Evolutionary conservation across 2,888 invertebrate genomes (phyloP), one percentile per base, ranked within the genome.

Genomic region (Stenodema calcarata): DNA sequence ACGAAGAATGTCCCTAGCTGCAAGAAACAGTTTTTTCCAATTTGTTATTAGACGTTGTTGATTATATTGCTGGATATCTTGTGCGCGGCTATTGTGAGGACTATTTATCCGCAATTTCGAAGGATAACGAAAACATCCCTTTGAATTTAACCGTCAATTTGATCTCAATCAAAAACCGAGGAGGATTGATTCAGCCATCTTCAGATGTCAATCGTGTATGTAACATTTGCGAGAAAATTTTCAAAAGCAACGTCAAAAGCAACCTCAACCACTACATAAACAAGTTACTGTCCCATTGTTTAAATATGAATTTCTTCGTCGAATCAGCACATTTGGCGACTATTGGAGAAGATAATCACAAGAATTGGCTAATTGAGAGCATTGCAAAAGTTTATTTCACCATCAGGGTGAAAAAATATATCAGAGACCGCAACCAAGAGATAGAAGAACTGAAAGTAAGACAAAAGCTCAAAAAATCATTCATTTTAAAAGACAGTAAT

Each of bases 161-260:
- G 30, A 30, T 85, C 50, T 85, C 75, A 44, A 79, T 50, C 1
- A 79, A 79, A 79, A 79, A 44, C 47, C 47, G 76, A 47, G 73
- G 87, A 75, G 87, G 73, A 3, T 73, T 87, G 75, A 73, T 82
- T 4, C 87, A 87, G 75, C 87, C 75, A 27, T 82, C 87, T 42
- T 47, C 44, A 11, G 73, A 87, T 75, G 54, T 87, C 44, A 73
- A 16, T 50, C 73, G 44, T 16, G 73, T 73, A 73, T 82, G 50
- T 47, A 82, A 82, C 75, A 86, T 80, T 30, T 28, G 79, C 54
- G 79, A 80, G 54, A 79, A 54, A 80, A 85, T 85, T 78, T 82
- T 85, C 70, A 85, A 47, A 44, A 14, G 16, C 47, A 78, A 85
- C 79, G n/a, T 86, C 62, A 79, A 86, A n/a, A 47, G 78, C 78